Conservation (phyloP, 2,797 vertebrate genomes). For the Microcaecilia unicolor region DNA sequence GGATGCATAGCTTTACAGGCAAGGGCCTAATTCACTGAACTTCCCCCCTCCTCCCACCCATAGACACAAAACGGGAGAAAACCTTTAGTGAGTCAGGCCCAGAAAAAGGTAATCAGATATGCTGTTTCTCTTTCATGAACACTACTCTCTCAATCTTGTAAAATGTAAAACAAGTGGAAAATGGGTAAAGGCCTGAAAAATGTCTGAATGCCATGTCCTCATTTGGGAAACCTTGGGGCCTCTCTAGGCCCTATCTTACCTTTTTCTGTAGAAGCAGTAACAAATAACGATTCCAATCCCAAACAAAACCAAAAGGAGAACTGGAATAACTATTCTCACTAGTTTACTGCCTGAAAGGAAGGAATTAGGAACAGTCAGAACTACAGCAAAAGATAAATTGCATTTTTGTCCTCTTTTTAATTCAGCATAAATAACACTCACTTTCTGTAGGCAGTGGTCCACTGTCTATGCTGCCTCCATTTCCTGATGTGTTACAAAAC, state of each 20-base stretch:
- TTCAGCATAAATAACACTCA: conserved; percentile 31
- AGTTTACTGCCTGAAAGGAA: conserved; percentile 32
- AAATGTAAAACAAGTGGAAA: too few relatives aligned
- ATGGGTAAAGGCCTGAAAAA: too few relatives aligned
- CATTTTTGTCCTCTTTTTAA: neutral
- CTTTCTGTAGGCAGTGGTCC: conserved; percentile 66
- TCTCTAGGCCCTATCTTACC: conserved; percentile 15
- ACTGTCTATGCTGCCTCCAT: conserved; percentile 85
- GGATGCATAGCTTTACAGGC: too few relatives aligned
- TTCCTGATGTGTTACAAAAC: conserved; percentile 62
- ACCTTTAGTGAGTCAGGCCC: too few relatives aligned
- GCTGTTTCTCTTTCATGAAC: too few relatives aligned
- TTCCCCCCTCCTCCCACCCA: too few relatives aligned
- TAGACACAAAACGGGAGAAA: too few relatives aligned
- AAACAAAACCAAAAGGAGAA: conserved; percentile 27
- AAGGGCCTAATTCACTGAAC: too few relatives aligned
- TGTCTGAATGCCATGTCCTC: too few relatives aligned
- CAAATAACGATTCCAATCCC: conserved; percentile 21
- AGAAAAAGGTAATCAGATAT: too few relatives aligned
- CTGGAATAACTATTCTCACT: conserved; percentile 31
- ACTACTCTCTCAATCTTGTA: too few relatives aligned
- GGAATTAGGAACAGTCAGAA: neutral
- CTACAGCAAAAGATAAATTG: neutral
- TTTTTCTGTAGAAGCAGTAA: conserved; percentile 34
- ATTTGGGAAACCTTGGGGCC: too few relatives aligned